These are phyloP conservation scores for Sebastes ruberrimus DNA, from an alignment of 2,797 vertebrate species.

Conservation along the genomic window DNA sequence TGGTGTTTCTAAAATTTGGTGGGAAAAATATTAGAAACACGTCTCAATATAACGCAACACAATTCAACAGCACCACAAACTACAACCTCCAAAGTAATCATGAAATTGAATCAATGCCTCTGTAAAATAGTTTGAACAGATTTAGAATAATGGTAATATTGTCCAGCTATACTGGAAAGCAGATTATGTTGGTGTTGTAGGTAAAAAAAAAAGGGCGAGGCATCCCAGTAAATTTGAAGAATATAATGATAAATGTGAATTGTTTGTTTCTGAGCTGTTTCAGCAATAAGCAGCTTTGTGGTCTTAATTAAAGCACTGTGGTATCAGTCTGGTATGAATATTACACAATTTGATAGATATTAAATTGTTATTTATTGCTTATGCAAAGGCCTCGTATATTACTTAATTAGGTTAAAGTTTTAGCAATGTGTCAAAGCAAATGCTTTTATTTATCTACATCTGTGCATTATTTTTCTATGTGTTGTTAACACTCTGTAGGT, in stretches of 20 bases:
- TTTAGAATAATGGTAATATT: background rate
- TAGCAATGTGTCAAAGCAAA: background rate
- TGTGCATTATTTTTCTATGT: background rate
- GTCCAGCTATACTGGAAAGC: background rate
- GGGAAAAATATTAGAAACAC: background rate
- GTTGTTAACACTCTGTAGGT: constrained; percentile 55
- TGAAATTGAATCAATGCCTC: background rate
- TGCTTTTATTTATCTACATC: background rate
- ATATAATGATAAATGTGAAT: background rate
- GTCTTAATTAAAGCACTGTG: background rate
- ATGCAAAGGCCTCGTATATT: background rate
- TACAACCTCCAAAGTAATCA: background rate
- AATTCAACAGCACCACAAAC: background rate
- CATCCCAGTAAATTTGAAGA: background rate
- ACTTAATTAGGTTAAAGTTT: background rate
- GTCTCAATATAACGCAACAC: background rate
- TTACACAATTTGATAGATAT: background rate
- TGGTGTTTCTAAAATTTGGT: background rate
- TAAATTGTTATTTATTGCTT: background rate
- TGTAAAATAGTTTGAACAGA: background rate
- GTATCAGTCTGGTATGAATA: background rate
- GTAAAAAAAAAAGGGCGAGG: background rate
- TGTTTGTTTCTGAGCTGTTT: background rate
- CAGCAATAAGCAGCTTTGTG: background rate
- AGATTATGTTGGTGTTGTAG: background rate